phyloP scores from a whole-genome alignment of 2,113 vertebrate species.

The Tragelaphus scriptus region DNA sequence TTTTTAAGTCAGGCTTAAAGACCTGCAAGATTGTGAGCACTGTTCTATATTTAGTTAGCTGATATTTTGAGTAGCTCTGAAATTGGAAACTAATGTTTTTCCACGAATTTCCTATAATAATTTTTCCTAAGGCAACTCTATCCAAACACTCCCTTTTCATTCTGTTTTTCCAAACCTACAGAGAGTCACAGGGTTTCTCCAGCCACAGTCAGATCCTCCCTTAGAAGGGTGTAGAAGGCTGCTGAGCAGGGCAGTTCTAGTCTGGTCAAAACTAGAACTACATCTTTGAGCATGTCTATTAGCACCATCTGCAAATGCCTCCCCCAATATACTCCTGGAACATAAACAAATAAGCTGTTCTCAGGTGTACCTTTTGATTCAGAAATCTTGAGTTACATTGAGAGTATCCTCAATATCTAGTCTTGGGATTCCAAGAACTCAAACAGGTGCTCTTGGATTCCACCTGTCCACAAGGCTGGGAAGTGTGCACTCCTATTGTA shows the following conservation, averaged over 20 bases:
- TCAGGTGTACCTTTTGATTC: neutral
- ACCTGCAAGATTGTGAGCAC: neutral
- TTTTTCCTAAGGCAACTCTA: slow-evolving; percentile 44
- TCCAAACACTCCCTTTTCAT: slow-evolving; percentile 4
- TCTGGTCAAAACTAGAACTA: neutral
- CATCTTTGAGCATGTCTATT: neutral
- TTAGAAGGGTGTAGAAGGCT: neutral
- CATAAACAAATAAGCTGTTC: neutral
- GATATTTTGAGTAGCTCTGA: slow-evolving; percentile 47
- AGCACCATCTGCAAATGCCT: neutral
- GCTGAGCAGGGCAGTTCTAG: neutral
- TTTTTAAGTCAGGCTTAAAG: neutral
- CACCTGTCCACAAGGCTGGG: neutral
- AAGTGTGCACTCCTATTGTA: neutral
- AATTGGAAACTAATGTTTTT: slow-evolving; percentile 58
- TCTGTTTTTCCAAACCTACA: slow-evolving; percentile 15
- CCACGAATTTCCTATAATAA: slow-evolving; percentile 24
- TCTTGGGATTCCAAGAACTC: neutral
- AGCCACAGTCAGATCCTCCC: neutral
- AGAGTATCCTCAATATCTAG: neutral
- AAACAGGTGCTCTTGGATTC: neutral
- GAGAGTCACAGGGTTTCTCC: neutral
- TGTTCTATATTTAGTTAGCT: slow-evolving; percentile 41
- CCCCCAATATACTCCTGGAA: neutral
- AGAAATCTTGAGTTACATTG: neutral